These are phyloP conservation scores for Danio aesculapii DNA, from an alignment of 2,797 vertebrate species.

Conservation along the genomic window DNA sequence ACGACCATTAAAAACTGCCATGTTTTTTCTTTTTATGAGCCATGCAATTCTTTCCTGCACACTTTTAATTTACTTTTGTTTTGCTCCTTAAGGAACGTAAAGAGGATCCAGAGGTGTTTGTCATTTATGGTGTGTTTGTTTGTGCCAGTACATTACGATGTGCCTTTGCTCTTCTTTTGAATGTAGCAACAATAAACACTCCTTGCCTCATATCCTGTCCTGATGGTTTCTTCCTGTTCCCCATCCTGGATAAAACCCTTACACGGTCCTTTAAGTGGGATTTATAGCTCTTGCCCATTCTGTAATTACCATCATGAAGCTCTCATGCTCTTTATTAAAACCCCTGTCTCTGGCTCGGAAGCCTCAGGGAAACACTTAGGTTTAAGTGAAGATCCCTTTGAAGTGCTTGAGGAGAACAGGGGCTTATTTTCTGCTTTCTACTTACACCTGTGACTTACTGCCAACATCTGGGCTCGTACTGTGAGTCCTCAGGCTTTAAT, in stretches of 20 bases:
- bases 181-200: constrained; percentile 45
- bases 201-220: constrained; percentile 47
- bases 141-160: neutral
- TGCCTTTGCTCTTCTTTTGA: constrained; percentile 1
- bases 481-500: constrained; percentile 32
- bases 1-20: constrained; percentile 34
- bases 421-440: constrained; percentile 50
- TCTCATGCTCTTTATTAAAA: constrained; percentile 63
- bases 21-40: constrained; percentile 30
- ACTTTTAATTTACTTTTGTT: neutral
- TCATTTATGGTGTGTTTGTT: neutral
- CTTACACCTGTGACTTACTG: constrained; percentile 49
- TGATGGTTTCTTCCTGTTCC: constrained; percentile 44
- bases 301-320: constrained; percentile 74
- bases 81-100: neutral
- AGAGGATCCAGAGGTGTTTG: neutral
- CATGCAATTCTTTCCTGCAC: neutral
- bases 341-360: constrained; percentile 60
- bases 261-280: constrained; percentile 48
- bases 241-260: constrained; percentile 57
- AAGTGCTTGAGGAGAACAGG: constrained; percentile 55
- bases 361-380: constrained; percentile 61
- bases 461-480: constrained; percentile 38
- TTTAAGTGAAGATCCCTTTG: constrained; percentile 57
- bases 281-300: constrained; percentile 60